Conservation (phyloP, 1,140 invertebrate genomes). For the Globodera ellingtonae region DNA sequence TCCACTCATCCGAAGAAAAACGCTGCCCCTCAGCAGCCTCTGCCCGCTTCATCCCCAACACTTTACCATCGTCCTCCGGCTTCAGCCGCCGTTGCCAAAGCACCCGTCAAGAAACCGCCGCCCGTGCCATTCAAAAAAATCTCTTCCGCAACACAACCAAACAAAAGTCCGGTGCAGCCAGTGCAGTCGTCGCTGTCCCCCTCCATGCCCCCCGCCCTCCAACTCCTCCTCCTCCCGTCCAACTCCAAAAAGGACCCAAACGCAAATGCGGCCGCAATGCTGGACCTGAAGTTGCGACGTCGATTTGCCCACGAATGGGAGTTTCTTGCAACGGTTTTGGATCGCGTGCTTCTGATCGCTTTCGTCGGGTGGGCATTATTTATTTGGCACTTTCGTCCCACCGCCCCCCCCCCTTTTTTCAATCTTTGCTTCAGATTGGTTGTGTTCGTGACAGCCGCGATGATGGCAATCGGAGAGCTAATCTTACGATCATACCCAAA, state of each 20-base stretch:
- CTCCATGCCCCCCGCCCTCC: conserved; percentile 23
- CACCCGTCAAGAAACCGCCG: background rate
- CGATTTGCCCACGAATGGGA: conserved; percentile 65
- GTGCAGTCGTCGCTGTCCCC: conserved; percentile 35
- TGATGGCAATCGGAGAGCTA: conserved; percentile 63
- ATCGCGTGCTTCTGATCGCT: conserved; percentile 60
- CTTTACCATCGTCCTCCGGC: background rate
- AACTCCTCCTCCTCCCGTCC: conserved; percentile 10
- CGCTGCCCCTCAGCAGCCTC: background rate
- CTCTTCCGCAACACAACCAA: background rate
- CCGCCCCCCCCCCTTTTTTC: too few relatives aligned
- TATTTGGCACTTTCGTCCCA: too few relatives aligned
- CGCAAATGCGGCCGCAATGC: conserved; percentile 39
- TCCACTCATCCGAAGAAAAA: background rate
- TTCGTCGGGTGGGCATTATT: conserved; percentile 45
- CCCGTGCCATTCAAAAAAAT: conserved; percentile 11
- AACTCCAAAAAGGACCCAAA: conserved; percentile 21
- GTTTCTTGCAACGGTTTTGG: conserved; percentile 61
- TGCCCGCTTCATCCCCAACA: background rate
- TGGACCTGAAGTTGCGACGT: conserved; percentile 52
- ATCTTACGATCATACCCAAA: conserved; percentile 59
- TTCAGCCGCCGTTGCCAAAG: background rate
- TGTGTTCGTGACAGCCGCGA: conserved; percentile 56
- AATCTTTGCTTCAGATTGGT: conserved; percentile 37
- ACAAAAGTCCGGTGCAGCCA: conserved; percentile 8